These are phyloP conservation scores for Pteropus rufus DNA, from an alignment of 2,797 vertebrate species.

Conservation along the genomic window DNA sequence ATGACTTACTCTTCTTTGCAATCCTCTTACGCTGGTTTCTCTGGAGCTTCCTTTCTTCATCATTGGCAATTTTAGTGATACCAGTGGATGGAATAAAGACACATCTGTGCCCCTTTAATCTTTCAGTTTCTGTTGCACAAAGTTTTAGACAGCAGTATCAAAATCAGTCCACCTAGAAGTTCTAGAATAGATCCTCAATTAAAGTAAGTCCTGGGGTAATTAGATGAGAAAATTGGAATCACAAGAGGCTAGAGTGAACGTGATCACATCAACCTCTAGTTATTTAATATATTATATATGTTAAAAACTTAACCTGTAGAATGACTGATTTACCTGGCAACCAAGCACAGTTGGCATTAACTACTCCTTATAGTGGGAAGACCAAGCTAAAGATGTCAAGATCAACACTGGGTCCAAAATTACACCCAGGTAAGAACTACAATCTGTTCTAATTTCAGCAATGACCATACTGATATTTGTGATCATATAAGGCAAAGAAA, in stretches of 20 bases:
- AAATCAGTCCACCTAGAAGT: background rate
- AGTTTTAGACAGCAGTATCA: background rate
- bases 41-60: background rate
- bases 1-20: background rate
- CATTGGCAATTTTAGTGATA: background rate
- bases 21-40: background rate
- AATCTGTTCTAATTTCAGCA: background rate
- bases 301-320: background rate
- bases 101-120: background rate
- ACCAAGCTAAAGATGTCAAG: background rate
- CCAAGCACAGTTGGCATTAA: background rate
- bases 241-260: background rate
- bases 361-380: background rate
- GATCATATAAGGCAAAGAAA: background rate
- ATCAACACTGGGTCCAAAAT: background rate
- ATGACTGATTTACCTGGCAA: background rate
- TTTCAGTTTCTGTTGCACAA: background rate
- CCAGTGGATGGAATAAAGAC: accelerated
- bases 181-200: background rate
- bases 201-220: background rate
- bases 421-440: background rate
- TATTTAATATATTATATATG: background rate
- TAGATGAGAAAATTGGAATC: background rate
- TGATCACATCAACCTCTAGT: background rate
- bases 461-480: background rate